Conservation (phyloP, 2,888 invertebrate species). For the Harpalus rubripes region DNA sequence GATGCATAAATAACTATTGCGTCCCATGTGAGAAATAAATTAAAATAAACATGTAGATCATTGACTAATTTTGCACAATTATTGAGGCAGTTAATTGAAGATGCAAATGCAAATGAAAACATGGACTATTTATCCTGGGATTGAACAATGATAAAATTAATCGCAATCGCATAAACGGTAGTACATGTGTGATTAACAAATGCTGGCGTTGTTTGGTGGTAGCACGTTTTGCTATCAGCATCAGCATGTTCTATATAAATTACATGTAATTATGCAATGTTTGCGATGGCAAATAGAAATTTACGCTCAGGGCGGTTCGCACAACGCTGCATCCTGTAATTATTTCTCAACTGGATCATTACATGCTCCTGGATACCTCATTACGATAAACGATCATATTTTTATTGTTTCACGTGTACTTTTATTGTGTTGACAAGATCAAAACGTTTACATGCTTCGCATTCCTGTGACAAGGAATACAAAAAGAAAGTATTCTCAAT, state of each 20-base stretch:
- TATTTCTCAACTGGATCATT: slow-evolving; percentile 53
- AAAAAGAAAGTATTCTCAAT: no score
- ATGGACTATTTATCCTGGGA: slow-evolving; percentile 2
- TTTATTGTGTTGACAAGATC: neutral
- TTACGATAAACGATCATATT: slow-evolving; percentile 23
- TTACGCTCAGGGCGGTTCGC: slow-evolving; percentile 43
- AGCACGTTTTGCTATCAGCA: neutral
- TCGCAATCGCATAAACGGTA: neutral
- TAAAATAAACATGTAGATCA: neutral
- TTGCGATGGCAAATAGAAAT: slow-evolving; percentile 50
- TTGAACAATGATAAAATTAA: slow-evolving; percentile 2
- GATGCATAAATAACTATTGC: neutral
- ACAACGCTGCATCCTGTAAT: slow-evolving; percentile 45
- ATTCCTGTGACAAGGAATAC: neutral
- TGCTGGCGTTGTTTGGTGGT: neutral
- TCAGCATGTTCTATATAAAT: slow-evolving; percentile 34
- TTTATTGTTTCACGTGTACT: slow-evolving; percentile 14
- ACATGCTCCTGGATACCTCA: slow-evolving; percentile 20
- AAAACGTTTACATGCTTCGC: neutral
- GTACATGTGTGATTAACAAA: slow-evolving; percentile 8
- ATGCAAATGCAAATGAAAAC: neutral
- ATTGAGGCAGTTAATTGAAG: slow-evolving; percentile 5
- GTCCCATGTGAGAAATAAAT: neutral
- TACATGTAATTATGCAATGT: slow-evolving; percentile 52
- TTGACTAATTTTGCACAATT: neutral